A percentile compares a stretch with the other conserved stretches of the same genome.
These are phyloP conservation scores for Oplegnathus fasciatus DNA, from an alignment of 2,113 vertebrate species.

Conservation along the genomic window DNA sequence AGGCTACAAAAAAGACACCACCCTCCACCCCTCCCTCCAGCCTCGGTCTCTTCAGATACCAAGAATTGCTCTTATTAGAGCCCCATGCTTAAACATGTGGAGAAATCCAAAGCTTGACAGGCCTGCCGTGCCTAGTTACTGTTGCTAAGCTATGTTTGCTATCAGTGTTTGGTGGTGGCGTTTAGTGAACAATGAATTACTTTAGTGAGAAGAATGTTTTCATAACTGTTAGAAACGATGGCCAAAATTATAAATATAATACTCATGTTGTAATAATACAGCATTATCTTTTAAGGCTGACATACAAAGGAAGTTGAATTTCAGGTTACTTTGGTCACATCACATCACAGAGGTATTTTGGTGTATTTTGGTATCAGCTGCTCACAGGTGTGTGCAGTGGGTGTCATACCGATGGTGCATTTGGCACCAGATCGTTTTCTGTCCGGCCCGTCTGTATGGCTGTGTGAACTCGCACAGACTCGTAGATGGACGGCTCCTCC, in stretches of 20 bases:
- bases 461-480: constrained; percentile 96
- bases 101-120: too few relatives aligned
- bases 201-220: neutral
- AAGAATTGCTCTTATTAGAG: too few relatives aligned
- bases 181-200: neutral
- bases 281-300: neutral
- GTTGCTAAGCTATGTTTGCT: neutral
- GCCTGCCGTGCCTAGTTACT: too few relatives aligned
- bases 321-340: neutral
- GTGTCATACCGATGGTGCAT: constrained; percentile 90
- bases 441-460: constrained; percentile 93
- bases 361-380: neutral
- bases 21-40: too few relatives aligned
- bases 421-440: constrained; percentile 89
- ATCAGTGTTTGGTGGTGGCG: too few relatives aligned
- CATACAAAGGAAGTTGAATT: neutral
- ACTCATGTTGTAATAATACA: neutral
- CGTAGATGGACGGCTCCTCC: constrained; percentile 97
- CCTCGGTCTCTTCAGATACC: too few relatives aligned
- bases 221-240: neutral
- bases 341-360: neutral
- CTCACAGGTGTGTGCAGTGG: neutral
- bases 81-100: too few relatives aligned
- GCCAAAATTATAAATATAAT: neutral
- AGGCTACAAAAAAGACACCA: neutral